Conservation (phyloP, 2,888 invertebrate genomes). For the Microchrysa polita region DNA sequence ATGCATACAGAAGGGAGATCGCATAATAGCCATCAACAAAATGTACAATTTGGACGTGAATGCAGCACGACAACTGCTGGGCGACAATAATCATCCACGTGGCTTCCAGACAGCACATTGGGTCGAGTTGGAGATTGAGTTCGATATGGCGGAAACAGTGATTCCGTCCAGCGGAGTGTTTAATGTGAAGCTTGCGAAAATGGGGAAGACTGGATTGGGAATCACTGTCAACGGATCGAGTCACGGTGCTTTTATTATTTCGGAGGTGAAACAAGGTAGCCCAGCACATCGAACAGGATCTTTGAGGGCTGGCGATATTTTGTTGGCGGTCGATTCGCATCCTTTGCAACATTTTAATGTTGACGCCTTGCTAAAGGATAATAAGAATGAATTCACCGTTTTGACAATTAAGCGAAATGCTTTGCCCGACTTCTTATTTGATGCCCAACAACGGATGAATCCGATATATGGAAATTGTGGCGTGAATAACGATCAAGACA, state of each 20-base stretch:
- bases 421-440: constrained; percentile 62
- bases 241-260: constrained; percentile 75
- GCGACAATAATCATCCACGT: constrained; percentile 56
- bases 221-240: constrained; percentile 84
- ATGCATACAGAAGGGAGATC: constrained; percentile 81
- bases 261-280: constrained; percentile 89
- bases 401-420: constrained; percentile 63
- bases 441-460: constrained; percentile 59
- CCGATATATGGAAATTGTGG: constrained; percentile 62
- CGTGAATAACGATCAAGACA: constrained; percentile 57
- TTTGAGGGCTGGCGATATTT: constrained; percentile 83
- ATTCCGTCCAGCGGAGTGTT: constrained; percentile 92
- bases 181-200: constrained; percentile 84
- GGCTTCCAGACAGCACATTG: constrained; percentile 70
- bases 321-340: constrained; percentile 88
- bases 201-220: constrained; percentile 81
- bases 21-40: constrained; percentile 86
- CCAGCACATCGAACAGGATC: constrained; percentile 91
- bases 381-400: constrained; percentile 60
- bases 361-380: constrained; percentile 62
- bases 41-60: constrained; percentile 73
- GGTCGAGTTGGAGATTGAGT: constrained; percentile 84
- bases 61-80: constrained; percentile 66
- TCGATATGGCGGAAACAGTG: constrained; percentile 90
- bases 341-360: constrained; percentile 70